Evolutionary conservation across 2,888 invertebrate genomes (phyloP), one percentile per base, ranked within the genome.

Genomic region (Habrosyne pyritoides): DNA sequence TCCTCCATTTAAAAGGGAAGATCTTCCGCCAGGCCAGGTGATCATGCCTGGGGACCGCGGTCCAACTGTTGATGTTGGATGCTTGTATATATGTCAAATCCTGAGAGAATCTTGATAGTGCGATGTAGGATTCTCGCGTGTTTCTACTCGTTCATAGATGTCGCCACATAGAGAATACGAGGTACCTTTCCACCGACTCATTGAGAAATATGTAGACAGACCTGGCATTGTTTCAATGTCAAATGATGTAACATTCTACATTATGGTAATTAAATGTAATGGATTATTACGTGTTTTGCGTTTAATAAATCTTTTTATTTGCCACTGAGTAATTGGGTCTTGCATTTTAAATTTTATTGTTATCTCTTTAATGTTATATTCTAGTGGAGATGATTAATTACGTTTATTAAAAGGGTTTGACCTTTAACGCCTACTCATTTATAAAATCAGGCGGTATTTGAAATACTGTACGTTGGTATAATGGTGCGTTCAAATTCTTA

Each of bases 181-280:
- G 59, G 53, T 53, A 54, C 55, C 58, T 63, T 52, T 54, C 33
- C 55, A 55, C 54, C 53, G 59, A 60, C 58, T 65, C 54, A 67
- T 76, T 76, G 65, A 66, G 76, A 70, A 79, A 75, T 63, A 53
- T 53, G 59, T 70, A 67, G 71, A 14, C 18, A 42, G 42, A 18
- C 42, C 18, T 73, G 62, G 64, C 57, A 59, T 61, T 61, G 61
- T 64, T 59, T 65, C 66, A 67, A 73, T 71, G 71, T 69, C 74
- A 64, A 54, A 56, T 69, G 62, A 57, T 61, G 64, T 66, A 67
- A 70, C 55, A 51, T 55, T 57, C 18, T 18, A 42, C 42, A 57
- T 65, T 60, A 61, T 52, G 66, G 66, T 67, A 70, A 71, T 74
- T 72, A 70, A 67, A 64, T 60, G 59, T 53, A 55, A 53, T 60